Conservation (phyloP, 2,888 invertebrate species). For the Onchidella celtica region DNA sequence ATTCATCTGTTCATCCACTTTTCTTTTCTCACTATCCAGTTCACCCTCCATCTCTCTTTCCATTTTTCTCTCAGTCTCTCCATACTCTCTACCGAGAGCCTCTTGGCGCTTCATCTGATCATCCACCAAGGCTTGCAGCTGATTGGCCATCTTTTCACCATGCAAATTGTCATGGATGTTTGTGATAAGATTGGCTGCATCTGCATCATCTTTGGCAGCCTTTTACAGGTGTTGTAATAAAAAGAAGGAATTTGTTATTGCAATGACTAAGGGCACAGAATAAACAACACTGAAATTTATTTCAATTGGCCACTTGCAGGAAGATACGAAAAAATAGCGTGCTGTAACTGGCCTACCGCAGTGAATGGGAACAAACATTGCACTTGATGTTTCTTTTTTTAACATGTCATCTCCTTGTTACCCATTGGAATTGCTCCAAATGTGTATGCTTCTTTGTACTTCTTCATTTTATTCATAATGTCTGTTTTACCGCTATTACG, state of each 20-base stretch:
- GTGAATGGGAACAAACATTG: too few species aligned
- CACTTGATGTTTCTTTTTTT: too few species aligned
- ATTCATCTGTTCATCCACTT: conserved; percentile 67
- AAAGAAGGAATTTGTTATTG: neutral
- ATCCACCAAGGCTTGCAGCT: conserved; percentile 66
- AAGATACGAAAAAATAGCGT: too few species aligned
- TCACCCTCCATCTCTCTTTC: conserved; percentile 61
- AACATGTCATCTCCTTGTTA: too few species aligned
- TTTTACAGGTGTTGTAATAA: conserved; percentile 41
- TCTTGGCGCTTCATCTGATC: conserved; percentile 68
- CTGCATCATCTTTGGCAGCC: conserved; percentile 72
- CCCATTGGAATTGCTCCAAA: too few species aligned
- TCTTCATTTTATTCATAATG: too few species aligned
- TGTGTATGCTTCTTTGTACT: too few species aligned
- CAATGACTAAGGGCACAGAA: neutral
- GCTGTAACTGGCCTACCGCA: too few species aligned
- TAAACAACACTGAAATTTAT: neutral
- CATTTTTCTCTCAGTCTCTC: conserved; percentile 60
- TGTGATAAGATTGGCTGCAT: conserved; percentile 72
- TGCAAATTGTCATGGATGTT: conserved; percentile 69
- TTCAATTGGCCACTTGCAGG: too few species aligned
- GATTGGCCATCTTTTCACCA: conserved; percentile 59
- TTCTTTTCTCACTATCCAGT: conserved; percentile 57
- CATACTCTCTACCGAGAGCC: conserved; percentile 65
- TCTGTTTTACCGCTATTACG: too few species aligned